Evolutionary conservation across 2,888 invertebrate species (phyloP), one percentile per base, ranked within the genome.

Genomic region (Eupelmus urozonus): DNA sequence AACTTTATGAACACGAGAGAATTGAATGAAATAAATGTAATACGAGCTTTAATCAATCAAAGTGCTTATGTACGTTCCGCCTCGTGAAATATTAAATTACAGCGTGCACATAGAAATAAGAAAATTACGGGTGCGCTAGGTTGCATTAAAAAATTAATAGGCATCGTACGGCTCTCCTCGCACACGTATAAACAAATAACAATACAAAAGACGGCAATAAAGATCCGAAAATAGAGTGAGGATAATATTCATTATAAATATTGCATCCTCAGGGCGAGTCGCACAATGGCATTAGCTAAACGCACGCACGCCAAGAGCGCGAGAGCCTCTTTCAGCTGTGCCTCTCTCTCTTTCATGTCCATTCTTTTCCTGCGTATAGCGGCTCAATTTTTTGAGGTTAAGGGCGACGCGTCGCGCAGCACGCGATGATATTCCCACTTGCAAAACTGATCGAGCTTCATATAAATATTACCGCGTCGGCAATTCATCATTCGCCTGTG

Each of bases 361-460:
- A 34, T 34, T 9, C 9, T 34, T 34, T 34, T 0, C 11, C 2
- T 20, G 57, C 49, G 25, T 34, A 4, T 42, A 7, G 27, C 40
- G 73, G 55, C 65, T 65, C 11, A 66, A 59, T 66, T 67, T 62
- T 76, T 76, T 76, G 76, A 76, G 76, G 76, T 76, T 76, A 76
- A 76, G 76, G 76, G 76, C 76, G 25, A 27, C 76, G 55, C 20
- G 49, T 20, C 42, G 42, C 25, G 20, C 34, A 34, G 18, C 29
- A 25, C 40, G 60, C 60, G 11, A 18, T 7, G 1, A 42, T 62
- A 42, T 62, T 25, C 57, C n/a, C 70, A 60, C 70, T 60, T 49
- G 70, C 70, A 70, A 60, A 70, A 60, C 49, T 0, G 18, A 16
- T 18, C 45, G 9, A 34, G 57, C 59, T 45, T 45, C 29, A 45